Evolutionary conservation across 2,113 vertebrate species (phyloP).

Genomic region (Tylochromis polylepis): DNA sequence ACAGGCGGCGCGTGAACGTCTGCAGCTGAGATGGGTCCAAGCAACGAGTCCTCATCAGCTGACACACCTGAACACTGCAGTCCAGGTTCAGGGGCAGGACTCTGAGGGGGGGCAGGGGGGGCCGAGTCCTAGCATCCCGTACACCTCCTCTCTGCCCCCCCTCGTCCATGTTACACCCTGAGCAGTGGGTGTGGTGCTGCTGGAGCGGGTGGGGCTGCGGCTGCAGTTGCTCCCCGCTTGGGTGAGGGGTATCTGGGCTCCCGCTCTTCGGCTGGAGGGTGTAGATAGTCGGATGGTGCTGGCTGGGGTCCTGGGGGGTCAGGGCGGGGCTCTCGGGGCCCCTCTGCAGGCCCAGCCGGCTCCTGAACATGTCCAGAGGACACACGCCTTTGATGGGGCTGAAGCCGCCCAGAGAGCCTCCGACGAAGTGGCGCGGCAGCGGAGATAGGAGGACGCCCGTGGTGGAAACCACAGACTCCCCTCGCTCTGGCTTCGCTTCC

Average conservation of each 20-base stretch:
- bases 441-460: conserved; percentile 33
- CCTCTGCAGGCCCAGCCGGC: conserved; percentile 59
- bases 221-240: conserved; percentile 16
- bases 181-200: conserved; percentile 43
- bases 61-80: conserved; percentile 75
- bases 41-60: conserved; percentile 71
- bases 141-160: background rate
- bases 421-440: conserved; percentile 59
- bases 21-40: conserved; percentile 68
- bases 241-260: conserved; percentile 21
- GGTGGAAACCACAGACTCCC: background rate
- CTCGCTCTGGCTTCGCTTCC: conserved; percentile 35
- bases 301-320: conserved; percentile 42
- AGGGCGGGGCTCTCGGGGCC: conserved; percentile 25
- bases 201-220: background rate
- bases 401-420: conserved; percentile 59
- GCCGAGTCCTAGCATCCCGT: conserved; percentile 37
- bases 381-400: conserved; percentile 74
- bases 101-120: conserved; percentile 66
- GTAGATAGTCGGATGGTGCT: conserved; percentile 33
- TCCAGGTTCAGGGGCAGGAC: conserved; percentile 77
- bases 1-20: conserved; percentile 73
- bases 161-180: conserved; percentile 32
- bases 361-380: conserved; percentile 70
- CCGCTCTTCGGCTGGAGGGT: conserved; percentile 53